Evolutionary conservation across 2,113 vertebrate genomes (phyloP), one percentile per base, ranked within the genome.

Genomic region (Corvus cornix): DNA sequence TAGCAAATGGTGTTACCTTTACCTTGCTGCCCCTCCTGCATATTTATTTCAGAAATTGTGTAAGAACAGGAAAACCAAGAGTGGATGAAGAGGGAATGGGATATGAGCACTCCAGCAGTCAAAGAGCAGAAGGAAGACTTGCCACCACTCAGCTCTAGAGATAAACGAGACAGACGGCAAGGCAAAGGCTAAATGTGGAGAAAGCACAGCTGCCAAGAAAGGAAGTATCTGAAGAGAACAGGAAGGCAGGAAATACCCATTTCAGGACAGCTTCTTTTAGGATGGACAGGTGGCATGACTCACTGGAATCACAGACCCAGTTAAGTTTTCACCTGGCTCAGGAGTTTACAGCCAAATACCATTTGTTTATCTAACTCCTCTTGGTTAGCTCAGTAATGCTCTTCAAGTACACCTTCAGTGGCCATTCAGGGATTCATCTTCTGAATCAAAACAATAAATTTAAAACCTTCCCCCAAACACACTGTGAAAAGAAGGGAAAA

Each of bases 121-220:
- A 66, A 66, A 85, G 53, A 90, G 46, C 83, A 94, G 84, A 95
- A 90, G 55, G 80, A 92, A 86, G 72, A 33, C 48, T 80, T 90
- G 60, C 63, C 59, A 80, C 64, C 56, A 56, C 79, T 75, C 88
- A 76, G 0, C 73, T 84, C 79, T 31, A n/a, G 87, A 86, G 72
- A 84, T 23, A 90, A 84, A 58, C 2, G 35, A 55, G 48, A 81
- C 37, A 78, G 90, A 49, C 92, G 56, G 83, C 2, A 0, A 90
- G 16, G 26, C 60, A 85, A 93, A 75, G 24, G 72, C 90, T 90
- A 93, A 94, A 90, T 90, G 67, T 31, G 90, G 84, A 93, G 83
- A 90, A 87, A 56, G 60, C 39, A 86, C 55, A 89, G 85, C 80
- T 93, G 76, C 82, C 82, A 96, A 82, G 75, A 75, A 92, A 84